phyloP scores from a whole-genome alignment of 2,797 vertebrate species.

The Malurus splendens region DNA sequence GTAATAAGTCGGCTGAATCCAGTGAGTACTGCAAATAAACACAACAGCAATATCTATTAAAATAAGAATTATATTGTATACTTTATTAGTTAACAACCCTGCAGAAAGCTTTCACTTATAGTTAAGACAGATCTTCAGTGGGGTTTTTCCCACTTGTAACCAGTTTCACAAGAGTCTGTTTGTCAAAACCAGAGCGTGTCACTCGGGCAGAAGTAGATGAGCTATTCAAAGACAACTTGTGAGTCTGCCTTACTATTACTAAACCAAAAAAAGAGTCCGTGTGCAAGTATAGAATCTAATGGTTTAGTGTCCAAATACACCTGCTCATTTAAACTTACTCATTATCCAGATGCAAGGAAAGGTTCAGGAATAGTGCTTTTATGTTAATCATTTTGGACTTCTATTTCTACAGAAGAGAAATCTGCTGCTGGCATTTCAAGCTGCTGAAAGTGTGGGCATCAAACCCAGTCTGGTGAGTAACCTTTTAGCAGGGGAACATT shows the following conservation, averaged over 20 bases:
- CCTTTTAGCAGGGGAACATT: neutral
- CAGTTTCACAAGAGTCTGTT: neutral
- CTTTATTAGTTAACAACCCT: neutral
- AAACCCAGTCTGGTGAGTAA: constrained; percentile 91
- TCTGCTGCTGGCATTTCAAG: constrained; percentile 93
- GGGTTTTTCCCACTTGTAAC: neutral
- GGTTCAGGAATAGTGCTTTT: neutral
- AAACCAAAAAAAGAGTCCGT: neutral
- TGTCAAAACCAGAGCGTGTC: neutral
- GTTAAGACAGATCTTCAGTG: neutral
- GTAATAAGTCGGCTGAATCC: neutral
- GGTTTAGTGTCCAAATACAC: neutral
- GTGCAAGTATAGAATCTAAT: neutral
- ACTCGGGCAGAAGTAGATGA: neutral
- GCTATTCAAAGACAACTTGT: neutral
- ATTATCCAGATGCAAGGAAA: neutral
- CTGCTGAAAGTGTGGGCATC: constrained; percentile 94
- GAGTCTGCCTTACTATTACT: neutral
- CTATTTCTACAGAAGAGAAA: constrained; percentile 79
- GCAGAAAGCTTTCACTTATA: neutral
- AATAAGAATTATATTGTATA: neutral
- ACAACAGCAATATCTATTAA: neutral
- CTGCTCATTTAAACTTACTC: neutral
- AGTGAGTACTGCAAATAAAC: neutral
- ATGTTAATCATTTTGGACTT: neutral